phyloP scores from a whole-genome alignment of 2,888 invertebrate genomes.

The Boloria euphrosyne region DNA sequence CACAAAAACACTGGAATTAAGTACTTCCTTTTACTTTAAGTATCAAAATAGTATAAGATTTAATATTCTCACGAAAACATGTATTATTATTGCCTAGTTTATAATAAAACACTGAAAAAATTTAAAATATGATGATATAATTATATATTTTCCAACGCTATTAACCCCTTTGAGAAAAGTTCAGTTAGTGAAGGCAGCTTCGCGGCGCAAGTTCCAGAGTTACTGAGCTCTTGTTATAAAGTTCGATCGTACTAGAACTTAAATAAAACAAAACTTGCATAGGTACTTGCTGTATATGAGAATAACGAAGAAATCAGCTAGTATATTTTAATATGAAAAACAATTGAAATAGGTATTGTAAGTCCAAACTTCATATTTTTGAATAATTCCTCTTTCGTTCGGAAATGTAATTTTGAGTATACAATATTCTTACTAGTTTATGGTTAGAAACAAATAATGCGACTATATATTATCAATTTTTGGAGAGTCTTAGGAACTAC shows the following conservation, averaged over 20 bases:
- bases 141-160: constrained; percentile 6
- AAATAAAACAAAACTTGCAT: constrained; percentile 2
- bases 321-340: too few relatives aligned
- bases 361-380: too few relatives aligned
- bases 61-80: neutral
- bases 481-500: too few relatives aligned
- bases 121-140: neutral
- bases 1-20: too few relatives aligned
- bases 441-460: too few relatives aligned
- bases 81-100: neutral
- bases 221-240: constrained; percentile 4
- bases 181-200: constrained; percentile 15
- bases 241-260: constrained; percentile 18
- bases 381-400: too few relatives aligned
- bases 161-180: constrained; percentile 16
- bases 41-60: neutral
- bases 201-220: constrained; percentile 3
- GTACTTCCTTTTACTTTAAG: too few relatives aligned
- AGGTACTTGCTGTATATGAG: neutral
- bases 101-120: neutral
- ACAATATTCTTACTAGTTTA: too few relatives aligned
- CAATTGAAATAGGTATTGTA: too few relatives aligned
- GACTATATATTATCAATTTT: too few relatives aligned
- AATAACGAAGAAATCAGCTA: neutral
- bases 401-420: too few relatives aligned